A percentile compares a stretch with the other conserved stretches of the same genome.
These are phyloP conservation scores for Porites evermanni DNA, from an alignment of 92 coral and sea anemone genomes.

Conservation along the genomic window DNA sequence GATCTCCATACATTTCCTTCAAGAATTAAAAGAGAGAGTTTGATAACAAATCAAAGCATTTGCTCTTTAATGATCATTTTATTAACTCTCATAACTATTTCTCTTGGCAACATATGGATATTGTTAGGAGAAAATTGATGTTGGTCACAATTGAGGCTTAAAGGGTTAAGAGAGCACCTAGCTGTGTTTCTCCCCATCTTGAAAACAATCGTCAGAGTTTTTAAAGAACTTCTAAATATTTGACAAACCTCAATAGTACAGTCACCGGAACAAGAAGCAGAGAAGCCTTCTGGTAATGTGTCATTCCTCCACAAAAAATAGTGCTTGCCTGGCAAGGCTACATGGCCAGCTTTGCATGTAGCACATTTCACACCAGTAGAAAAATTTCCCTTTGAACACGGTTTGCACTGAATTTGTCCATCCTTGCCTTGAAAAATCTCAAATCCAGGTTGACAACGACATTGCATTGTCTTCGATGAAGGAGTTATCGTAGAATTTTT, in stretches of 20 bases:
- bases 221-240: too few relatives aligned
- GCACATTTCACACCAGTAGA: constrained; percentile 70
- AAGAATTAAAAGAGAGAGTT: too few relatives aligned
- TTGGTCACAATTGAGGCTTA: too few relatives aligned
- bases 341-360: constrained; percentile 70
- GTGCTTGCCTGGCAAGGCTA: constrained; percentile 83
- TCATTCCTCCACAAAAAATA: constrained; percentile 62
- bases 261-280: constrained; percentile 73
- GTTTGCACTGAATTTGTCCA: constrained; percentile 22
- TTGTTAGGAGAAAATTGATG: too few relatives aligned
- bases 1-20: too few relatives aligned
- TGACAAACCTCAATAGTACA: constrained; percentile 67
- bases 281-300: constrained; percentile 71
- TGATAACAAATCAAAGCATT: too few relatives aligned
- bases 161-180: too few relatives aligned
- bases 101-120: too few relatives aligned
- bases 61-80: too few relatives aligned
- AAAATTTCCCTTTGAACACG: constrained; percentile 54
- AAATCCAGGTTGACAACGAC: constrained; percentile 81
- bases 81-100: too few relatives aligned
- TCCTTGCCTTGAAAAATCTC: constrained; percentile 10
- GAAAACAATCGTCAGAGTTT: too few relatives aligned
- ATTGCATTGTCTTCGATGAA: constrained; percentile 1
- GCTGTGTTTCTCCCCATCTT: too few relatives aligned
- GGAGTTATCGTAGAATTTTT: background rate